Evolutionary conservation across 2,113 vertebrate species (phyloP), one percentile per base, ranked within the genome.

Genomic region (Eclectus roratus): DNA sequence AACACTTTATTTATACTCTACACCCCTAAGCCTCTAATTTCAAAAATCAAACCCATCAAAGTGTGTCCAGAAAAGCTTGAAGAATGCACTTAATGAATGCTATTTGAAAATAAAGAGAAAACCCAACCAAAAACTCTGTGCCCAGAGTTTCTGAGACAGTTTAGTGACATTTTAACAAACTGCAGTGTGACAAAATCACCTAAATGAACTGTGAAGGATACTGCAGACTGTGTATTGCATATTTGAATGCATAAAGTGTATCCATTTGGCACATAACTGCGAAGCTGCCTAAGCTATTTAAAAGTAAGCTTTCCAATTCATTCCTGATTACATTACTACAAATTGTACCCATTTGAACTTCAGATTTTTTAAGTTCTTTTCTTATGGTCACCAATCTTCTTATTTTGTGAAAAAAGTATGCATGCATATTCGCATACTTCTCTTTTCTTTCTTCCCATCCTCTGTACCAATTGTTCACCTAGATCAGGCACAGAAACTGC

Each of bases 381-480:
- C n/a, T 80, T 89, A 35, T 12, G 13, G 19, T 52, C 43, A 71
- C 12, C 8, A 73, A 21, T 27, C 60, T 77, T 83, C 31, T 64
- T 58, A 43, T 87, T 92, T 89, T 21, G 24, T 61, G 70, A n/a
- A 63, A 85, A 55, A 82, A 85, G 9, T 33, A 61, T 17, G 23
- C 52, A 61, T n/a, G 37, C 3, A 0, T 77, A 39, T 39, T 68
- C 0, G 0, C 23, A 69, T 8, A 25, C 18, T 85, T 84, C 49
- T 31, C 29, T 91, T 87, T 94, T 69, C 71, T 92, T 77, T 78
- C 65, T 73, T 84, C 20, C 43, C 46, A 70, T 47, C 46, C 63
- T 60, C 72, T 77, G 35, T 39, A 46, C 41, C 76, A 89, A 91
- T 90, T 97, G 90, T 95, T 91, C 74, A 89, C 85, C 88, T 89